Percentiles rank a stretch among this genome's conserved stretches.
phyloP scores from a whole-genome alignment of 1,140 invertebrate species.

The Aphaenogaster rudis region DNA sequence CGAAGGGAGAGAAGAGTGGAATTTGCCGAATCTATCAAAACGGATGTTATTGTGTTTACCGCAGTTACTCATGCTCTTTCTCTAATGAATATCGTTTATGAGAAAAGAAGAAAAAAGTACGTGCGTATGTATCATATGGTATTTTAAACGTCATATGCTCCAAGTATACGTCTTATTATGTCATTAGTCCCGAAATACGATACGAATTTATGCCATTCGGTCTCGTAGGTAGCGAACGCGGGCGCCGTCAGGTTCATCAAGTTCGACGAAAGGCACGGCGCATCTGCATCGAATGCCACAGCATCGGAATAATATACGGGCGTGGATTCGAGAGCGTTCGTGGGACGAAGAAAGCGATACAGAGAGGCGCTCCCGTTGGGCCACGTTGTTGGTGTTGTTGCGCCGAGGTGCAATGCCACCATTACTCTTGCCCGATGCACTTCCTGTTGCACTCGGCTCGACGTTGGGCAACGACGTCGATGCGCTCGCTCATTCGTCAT shows the following conservation, averaged over 20 bases:
- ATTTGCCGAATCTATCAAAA: background rate
- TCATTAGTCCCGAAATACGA: background rate
- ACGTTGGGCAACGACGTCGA: conserved; percentile 14
- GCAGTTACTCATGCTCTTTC: background rate
- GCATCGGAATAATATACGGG: conserved; percentile 62
- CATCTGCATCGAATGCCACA: conserved; percentile 30
- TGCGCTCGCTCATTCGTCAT: conserved; percentile 35
- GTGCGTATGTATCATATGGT: background rate
- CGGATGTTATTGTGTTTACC: background rate
- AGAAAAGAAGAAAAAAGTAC: background rate
- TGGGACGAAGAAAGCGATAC: conserved; percentile 7
- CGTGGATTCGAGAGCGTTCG: conserved; percentile 52
- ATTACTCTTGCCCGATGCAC: conserved; percentile 70
- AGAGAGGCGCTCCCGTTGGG: conserved; percentile 44
- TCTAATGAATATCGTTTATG: background rate
- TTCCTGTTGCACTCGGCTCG: conserved; percentile 58
- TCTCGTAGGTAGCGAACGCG: conserved; percentile 21
- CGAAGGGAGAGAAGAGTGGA: background rate
- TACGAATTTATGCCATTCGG: conserved; percentile 1
- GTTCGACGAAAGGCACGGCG: background rate
- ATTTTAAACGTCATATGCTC: background rate
- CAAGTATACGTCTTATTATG: background rate
- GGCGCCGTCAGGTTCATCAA: conserved; percentile 35
- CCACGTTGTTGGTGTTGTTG: conserved; percentile 60
- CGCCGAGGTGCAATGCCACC: conserved; percentile 71